Evolutionary conservation across 2,888 invertebrate genomes (phyloP).

Genomic region (Drosophila basisetae): DNA sequence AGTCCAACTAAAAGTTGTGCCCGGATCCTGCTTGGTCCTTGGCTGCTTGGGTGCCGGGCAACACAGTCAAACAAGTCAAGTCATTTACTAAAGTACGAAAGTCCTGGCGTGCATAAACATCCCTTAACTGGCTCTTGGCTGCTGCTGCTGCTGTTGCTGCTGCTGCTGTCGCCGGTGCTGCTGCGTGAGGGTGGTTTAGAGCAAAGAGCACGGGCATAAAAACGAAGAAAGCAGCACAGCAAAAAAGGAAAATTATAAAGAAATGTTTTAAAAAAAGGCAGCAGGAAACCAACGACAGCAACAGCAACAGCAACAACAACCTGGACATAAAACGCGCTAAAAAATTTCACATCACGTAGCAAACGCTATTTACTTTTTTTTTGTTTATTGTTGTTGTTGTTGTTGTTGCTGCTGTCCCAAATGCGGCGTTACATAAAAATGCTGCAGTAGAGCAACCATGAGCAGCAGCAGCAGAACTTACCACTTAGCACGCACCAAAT

Average conservation of each 20-base stretch:
- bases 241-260: conserved; percentile 63
- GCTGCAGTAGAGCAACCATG: conserved; percentile 36
- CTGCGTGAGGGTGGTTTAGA: conserved; percentile 71
- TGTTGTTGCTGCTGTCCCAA: conserved; percentile 43
- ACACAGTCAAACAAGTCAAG: conserved; percentile 76
- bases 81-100: conserved; percentile 77
- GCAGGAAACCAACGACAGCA: conserved; percentile 47
- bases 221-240: conserved; percentile 43
- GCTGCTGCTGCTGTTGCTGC: conserved; percentile 12
- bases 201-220: conserved; percentile 40
- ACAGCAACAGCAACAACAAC: conserved; percentile 46
- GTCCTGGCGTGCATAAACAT: conserved; percentile 73
- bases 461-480: conserved; percentile 59
- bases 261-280: conserved; percentile 71
- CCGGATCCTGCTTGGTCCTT: conserved; percentile 28
- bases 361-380: conserved; percentile 23
- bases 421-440: conserved; percentile 56
- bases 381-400: conserved; percentile 30
- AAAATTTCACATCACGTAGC: conserved; percentile 79
- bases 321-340: conserved; percentile 76
- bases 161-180: conserved; percentile 14
- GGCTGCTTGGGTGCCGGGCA: conserved; percentile 53
- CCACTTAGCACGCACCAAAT: conserved; percentile 69
- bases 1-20: conserved; percentile 61
- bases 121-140: conserved; percentile 52